Conservation (phyloP, 1,140 invertebrate species). For the Panagrolaimus sp. region DNA sequence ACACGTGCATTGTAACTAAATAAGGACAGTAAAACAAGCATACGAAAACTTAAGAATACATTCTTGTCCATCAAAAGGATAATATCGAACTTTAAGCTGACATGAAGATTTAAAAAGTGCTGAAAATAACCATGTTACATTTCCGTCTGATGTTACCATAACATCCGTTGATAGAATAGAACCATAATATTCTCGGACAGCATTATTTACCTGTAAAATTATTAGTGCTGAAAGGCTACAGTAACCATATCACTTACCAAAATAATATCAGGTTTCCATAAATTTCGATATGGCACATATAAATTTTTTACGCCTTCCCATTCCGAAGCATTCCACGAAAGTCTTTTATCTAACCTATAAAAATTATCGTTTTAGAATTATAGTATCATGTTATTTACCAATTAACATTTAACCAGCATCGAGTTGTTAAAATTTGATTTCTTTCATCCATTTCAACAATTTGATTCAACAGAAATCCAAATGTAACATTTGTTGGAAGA, state of each 20-base stretch:
- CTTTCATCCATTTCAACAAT: slow-evolving; percentile 58
- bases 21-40: background rate
- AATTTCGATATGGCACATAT: slow-evolving; percentile 48
- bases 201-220: slow-evolving; percentile 26
- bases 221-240: background rate
- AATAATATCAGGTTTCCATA: slow-evolving; percentile 56
- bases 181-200: slow-evolving; percentile 42
- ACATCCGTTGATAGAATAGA: slow-evolving; percentile 59
- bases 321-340: slow-evolving; percentile 47
- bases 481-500: slow-evolving; percentile 54
- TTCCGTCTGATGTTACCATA: slow-evolving; percentile 60
- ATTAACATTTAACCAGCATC: slow-evolving; percentile 50
- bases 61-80: slow-evolving; percentile 62
- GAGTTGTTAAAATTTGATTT: slow-evolving; percentile 55
- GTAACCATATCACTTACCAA: slow-evolving; percentile 31
- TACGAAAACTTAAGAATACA: slow-evolving; percentile 40
- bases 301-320: slow-evolving; percentile 55
- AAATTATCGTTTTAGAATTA: background rate
- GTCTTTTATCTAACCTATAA: slow-evolving; percentile 50
- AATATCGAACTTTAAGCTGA: slow-evolving; percentile 61
- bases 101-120: slow-evolving; percentile 62
- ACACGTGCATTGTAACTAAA: background rate
- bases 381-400: slow-evolving; percentile 17
- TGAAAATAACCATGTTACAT: slow-evolving; percentile 63
- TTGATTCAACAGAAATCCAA: slow-evolving; percentile 56